These are phyloP conservation scores for Sander vitreus DNA, from an alignment of 2,113 vertebrate genomes.

Conservation along the genomic window DNA sequence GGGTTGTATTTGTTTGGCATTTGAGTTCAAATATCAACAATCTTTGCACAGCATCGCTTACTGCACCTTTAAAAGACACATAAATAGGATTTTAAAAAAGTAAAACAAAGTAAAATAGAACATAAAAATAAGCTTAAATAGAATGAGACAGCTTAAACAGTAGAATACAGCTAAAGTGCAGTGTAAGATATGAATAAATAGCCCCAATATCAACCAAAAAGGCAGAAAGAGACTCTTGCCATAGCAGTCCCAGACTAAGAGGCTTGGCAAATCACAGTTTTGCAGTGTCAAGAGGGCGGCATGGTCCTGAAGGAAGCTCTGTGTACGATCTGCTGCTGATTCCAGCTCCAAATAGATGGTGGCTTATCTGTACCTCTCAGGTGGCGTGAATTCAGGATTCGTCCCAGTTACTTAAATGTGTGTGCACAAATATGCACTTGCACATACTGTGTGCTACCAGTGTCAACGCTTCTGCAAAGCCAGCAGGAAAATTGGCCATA, in stretches of 20 bases:
- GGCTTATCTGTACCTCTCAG: slow-evolving; percentile 44
- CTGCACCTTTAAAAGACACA: background rate
- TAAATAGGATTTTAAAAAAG: background rate
- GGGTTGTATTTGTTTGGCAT: no score
- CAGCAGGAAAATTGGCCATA: background rate
- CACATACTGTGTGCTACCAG: background rate
- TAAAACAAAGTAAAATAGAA: background rate
- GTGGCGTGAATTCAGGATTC: slow-evolving; percentile 14
- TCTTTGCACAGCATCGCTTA: no score
- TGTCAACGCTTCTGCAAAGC: background rate
- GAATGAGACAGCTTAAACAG: background rate
- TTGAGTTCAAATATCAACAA: no score
- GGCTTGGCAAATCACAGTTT: slow-evolving; percentile 26
- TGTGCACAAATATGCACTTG: slow-evolving; percentile 39
- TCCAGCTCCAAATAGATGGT: slow-evolving; percentile 33
- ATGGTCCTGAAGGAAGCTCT: slow-evolving; percentile 11
- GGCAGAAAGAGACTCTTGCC: slow-evolving; percentile 42
- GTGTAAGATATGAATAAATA: background rate
- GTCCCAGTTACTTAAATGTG: slow-evolving; percentile 15
- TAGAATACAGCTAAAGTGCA: background rate
- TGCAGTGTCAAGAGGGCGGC: slow-evolving; percentile 70
- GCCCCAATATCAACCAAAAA: background rate
- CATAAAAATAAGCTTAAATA: background rate
- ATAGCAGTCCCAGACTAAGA: slow-evolving; percentile 22
- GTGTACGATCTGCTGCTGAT: slow-evolving; percentile 34